Percentiles rank a stretch among this genome's conserved stretches.
phyloP scores from a whole-genome alignment of 1,140 invertebrate genomes.

The Diorhabda sublineata region DNA sequence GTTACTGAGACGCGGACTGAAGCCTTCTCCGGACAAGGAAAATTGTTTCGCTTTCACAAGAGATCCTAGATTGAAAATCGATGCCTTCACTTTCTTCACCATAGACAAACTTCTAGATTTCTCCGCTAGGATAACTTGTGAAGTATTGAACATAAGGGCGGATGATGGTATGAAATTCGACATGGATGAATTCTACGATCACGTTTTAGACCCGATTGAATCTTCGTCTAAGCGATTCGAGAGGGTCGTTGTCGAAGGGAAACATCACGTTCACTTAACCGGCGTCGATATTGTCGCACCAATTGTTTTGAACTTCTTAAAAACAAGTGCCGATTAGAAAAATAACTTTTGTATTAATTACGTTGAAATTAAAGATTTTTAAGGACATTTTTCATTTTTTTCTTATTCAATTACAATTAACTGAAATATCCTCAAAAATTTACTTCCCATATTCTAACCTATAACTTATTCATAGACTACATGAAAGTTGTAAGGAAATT shows the following conservation, averaged over 20 bases:
- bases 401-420: no score
- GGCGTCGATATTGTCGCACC: conserved; percentile 65
- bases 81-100: conserved; percentile 63
- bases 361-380: no score
- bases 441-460: no score
- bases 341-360: no score
- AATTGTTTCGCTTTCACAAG: conserved; percentile 62
- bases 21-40: conserved; percentile 35
- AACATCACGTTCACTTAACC: conserved; percentile 81
- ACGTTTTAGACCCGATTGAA: conserved; percentile 63
- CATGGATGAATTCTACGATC: conserved; percentile 59
- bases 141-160: conserved; percentile 74
- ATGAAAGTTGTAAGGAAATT: no score
- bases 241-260: conserved; percentile 69
- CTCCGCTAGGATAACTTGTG: conserved; percentile 67
- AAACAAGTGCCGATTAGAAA: no score
- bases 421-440: no score
- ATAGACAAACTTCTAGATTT: conserved; percentile 66
- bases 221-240: conserved; percentile 56
- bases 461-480: no score
- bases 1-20: neutral
- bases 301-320: conserved; percentile 46
- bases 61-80: conserved; percentile 68
- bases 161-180: conserved; percentile 65
- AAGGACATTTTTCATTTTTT: no score